Base-by-base conservation (phyloP, 1,140 invertebrate genomes). In the Carcinoscorpius rotundicauda region DNA sequence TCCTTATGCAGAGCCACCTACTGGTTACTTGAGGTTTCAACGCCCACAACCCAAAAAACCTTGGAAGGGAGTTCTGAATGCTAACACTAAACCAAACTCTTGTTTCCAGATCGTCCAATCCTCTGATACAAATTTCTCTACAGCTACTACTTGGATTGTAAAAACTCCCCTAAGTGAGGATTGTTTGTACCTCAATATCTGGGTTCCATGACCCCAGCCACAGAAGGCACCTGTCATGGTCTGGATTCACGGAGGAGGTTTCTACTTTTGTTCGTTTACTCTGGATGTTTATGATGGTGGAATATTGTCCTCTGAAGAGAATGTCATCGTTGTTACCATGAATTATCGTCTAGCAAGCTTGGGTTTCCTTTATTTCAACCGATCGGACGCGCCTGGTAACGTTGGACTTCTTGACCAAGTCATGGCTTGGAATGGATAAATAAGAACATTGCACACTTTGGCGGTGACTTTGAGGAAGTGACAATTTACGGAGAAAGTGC, bases 271-370 rank as follows among this genome's bases (percentile, higher is more conserved):
- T 29, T 29, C 29, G 2, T 29, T 2, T 29, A 82, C 3, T 78
- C 80, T 64, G 85, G 86, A 4, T 82, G 81, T 3, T 49, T 56
- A 61, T 10, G 58, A 59, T 6, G 89, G 86, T 65, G 78, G 78
- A 69, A 88, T 87, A 73, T 78, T 98, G 56, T 92, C 91, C 0
- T 86, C 88, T 3, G 91, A 94, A 78, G 91, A 95, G 74, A 87
- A 96, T 72, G 83, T 98, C n/a, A 90, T 98, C 60, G 80, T 97
- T 65, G 93, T 96, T 4, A 89, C 92, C 51, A 93, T 97, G 84
- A 93, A 97, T 75, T 97, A 98, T 76, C 83, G 95, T 62, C 84
- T 96, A 4, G 90, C 92, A 11, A 89, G 88, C 9, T 81, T 98
- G 5, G 95, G 95, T 4, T 98, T 97, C 78, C 82, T 98, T 5